phyloP scores from a whole-genome alignment of 1,140 invertebrate species.

The Tribolium madens region DNA sequence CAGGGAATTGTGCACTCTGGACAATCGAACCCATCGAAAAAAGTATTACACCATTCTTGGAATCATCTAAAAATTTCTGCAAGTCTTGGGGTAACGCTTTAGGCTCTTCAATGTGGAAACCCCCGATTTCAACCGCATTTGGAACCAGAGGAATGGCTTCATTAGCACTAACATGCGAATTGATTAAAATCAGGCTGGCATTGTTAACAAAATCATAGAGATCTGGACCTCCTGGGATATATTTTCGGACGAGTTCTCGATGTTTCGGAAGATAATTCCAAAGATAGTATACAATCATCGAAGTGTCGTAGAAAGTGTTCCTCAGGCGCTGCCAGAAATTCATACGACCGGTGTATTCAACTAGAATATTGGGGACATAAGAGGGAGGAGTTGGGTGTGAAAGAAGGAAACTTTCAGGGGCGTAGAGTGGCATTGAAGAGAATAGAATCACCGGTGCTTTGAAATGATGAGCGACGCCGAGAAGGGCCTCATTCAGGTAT shows the following conservation, averaged over 20 bases:
- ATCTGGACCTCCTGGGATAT: background rate
- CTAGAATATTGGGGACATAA: constrained; percentile 12
- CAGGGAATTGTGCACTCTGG: constrained; percentile 65
- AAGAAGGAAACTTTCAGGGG: constrained; percentile 54
- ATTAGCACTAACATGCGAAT: constrained; percentile 46
- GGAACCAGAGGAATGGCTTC: constrained; percentile 65
- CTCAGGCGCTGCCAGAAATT: constrained; percentile 16
- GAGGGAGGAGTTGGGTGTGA: constrained; percentile 51
- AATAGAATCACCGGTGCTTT: constrained; percentile 55
- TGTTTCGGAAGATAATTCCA: constrained; percentile 1
- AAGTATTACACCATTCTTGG: constrained; percentile 67
- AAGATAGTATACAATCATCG: background rate
- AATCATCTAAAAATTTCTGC: constrained; percentile 65
- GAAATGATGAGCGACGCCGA: constrained; percentile 72
- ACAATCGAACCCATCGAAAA: constrained; percentile 70
- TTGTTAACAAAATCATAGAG: constrained; percentile 43
- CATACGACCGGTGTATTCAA: constrained; percentile 1
- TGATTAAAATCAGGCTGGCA: constrained; percentile 45
- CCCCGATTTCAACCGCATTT: constrained; percentile 65
- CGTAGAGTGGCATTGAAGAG: constrained; percentile 40
- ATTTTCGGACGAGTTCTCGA: background rate
- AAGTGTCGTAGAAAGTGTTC: background rate
- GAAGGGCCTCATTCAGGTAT: constrained; percentile 76
- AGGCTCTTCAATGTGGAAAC: constrained; percentile 60
- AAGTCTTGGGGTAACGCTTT: constrained; percentile 66